Evolutionary conservation across 1,140 invertebrate genomes (phyloP).

Genomic region (Brachionus paranguensis): DNA sequence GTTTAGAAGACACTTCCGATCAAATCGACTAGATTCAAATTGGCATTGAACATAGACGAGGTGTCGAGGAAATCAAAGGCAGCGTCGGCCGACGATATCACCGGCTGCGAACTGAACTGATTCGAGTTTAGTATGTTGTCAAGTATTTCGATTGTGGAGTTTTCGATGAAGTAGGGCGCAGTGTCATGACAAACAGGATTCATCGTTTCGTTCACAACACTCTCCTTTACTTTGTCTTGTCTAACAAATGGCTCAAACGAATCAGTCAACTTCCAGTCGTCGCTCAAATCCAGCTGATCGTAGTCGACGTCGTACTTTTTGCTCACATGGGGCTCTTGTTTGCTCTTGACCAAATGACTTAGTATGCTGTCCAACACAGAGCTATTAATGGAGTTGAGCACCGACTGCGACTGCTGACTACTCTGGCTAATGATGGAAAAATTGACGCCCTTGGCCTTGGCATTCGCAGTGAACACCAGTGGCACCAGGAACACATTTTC

Average conservation of each 20-base stretch:
- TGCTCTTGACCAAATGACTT: neutral
- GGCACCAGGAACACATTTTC: neutral
- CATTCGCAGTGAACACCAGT: neutral
- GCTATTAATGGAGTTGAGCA: neutral
- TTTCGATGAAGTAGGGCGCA: neutral
- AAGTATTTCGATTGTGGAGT: neutral
- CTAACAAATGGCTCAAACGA: neutral
- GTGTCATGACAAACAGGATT: neutral
- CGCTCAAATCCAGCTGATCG: neutral
- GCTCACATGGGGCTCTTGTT: neutral
- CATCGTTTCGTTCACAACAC: too few species aligned
- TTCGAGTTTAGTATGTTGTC: neutral
- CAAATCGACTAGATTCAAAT: constrained; percentile 14
- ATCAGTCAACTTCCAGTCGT: neutral
- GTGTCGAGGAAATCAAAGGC: neutral
- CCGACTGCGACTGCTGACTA: neutral
- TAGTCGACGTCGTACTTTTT: neutral
- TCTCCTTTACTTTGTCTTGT: neutral
- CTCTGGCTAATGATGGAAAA: constrained; percentile 9
- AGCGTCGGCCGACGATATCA: neutral
- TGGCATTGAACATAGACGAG: neutral
- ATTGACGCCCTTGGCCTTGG: neutral
- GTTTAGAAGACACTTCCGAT: constrained; percentile 13
- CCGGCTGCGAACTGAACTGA: neutral
- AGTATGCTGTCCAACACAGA: neutral